Conservation (phyloP, 2,113 vertebrate species). For the Rhabdomys dilectus region DNA sequence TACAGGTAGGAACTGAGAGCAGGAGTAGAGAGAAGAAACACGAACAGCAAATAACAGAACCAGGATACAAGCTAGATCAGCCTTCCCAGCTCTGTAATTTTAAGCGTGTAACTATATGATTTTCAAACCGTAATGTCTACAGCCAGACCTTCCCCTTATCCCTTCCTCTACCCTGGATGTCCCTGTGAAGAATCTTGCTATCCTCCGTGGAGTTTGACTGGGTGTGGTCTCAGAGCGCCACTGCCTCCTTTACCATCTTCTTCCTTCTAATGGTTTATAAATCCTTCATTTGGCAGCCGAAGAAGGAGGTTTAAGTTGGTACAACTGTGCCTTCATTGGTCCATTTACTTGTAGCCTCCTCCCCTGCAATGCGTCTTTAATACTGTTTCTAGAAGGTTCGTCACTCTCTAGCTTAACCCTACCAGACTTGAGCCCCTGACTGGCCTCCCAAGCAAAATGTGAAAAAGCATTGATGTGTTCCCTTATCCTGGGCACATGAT, state of each 20-base stretch:
- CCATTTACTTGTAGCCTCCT: neutral
- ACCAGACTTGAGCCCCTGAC: too few relatives aligned
- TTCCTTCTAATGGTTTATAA: neutral
- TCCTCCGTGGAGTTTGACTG: neutral
- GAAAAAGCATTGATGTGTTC: too few relatives aligned
- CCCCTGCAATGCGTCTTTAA: constrained; percentile 30
- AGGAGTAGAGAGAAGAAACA: neutral
- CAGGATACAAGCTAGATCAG: neutral
- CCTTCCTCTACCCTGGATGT: neutral
- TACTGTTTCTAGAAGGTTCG: constrained; percentile 25
- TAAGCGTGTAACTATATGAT: neutral
- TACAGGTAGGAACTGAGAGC: neutral
- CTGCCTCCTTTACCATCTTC: neutral
- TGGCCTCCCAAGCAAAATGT: too few relatives aligned
- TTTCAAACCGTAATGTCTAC: neutral
- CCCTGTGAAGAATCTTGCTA: neutral
- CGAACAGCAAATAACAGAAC: neutral
- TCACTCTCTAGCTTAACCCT: constrained; percentile 18
- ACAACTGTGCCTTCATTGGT: neutral
- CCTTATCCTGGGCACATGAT: too few relatives aligned
- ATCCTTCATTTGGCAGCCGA: neutral
- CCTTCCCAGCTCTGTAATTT: neutral
- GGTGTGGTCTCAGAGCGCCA: neutral
- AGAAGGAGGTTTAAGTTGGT: constrained; percentile 24
- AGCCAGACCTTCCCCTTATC: neutral